These are phyloP conservation scores for Drosophila cardini DNA, from an alignment of 1,140 invertebrate species.

Conservation along the genomic window DNA sequence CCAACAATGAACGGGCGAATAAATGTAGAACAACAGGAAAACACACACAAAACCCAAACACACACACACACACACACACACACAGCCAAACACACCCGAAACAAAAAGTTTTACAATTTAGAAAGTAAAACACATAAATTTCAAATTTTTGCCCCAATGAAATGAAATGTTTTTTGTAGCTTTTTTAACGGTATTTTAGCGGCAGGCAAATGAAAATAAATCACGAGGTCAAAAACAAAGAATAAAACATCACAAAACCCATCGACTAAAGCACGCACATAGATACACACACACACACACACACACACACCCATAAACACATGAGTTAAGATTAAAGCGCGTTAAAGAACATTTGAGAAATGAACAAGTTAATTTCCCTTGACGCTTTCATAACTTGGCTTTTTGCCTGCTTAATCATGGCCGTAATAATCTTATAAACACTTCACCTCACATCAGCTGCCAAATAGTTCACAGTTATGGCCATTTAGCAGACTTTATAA, in stretches of 20 bases:
- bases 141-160: slow-evolving; percentile 60
- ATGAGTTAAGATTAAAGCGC: slow-evolving; percentile 13
- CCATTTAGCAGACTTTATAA: background rate
- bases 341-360: slow-evolving; percentile 20
- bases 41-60: slow-evolving; percentile 13
- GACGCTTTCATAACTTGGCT: slow-evolving; percentile 16
- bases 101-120: slow-evolving; percentile 58
- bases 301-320: background rate
- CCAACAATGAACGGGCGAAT: slow-evolving; percentile 23
- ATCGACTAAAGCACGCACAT: slow-evolving; percentile 6
- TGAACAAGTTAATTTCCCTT: slow-evolving; percentile 37
- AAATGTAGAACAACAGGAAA: slow-evolving; percentile 31
- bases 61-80: slow-evolving; percentile 16
- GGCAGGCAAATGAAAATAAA: slow-evolving; percentile 69
- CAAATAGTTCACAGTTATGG: background rate
- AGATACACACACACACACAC: slow-evolving; percentile 1
- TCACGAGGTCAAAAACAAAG: slow-evolving; percentile 36
- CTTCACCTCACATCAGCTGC: background rate
- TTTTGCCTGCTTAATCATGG: slow-evolving; percentile 2
- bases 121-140: slow-evolving; percentile 72
- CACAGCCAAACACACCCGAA: background rate
- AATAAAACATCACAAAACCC: slow-evolving; percentile 3
- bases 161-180: slow-evolving; percentile 67
- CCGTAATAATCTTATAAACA: slow-evolving; percentile 5
- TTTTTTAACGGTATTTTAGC: slow-evolving; percentile 71